Percentiles rank a stretch among this genome's conserved stretches.
phyloP scores from a whole-genome alignment of 1,140 invertebrate genomes.

The Magallana ariakensis region DNA sequence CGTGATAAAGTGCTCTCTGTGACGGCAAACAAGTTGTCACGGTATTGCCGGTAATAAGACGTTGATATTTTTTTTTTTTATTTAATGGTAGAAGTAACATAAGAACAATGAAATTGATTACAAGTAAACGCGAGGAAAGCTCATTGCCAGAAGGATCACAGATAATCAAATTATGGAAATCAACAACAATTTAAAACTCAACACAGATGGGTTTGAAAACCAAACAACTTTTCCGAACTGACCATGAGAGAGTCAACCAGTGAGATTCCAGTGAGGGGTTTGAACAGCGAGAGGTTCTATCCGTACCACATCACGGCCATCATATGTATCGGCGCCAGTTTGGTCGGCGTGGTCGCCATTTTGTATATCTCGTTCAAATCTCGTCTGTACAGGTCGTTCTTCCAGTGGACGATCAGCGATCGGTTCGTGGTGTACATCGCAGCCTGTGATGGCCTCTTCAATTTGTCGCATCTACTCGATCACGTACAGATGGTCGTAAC shows the following conservation, averaged over 20 bases:
- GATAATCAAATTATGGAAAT: too few species aligned
- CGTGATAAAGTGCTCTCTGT: too few species aligned
- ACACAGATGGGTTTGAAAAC: not conserved
- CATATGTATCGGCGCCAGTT: constrained; percentile 11
- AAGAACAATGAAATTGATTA: too few species aligned
- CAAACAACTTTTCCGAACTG: too few species aligned
- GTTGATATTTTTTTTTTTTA: too few species aligned
- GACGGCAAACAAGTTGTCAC: too few species aligned
- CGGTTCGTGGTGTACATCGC: constrained; percentile 21
- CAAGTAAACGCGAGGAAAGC: too few species aligned
- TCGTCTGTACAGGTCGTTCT: not conserved
- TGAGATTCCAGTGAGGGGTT: not conserved
- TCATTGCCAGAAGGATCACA: too few species aligned
- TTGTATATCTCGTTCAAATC: constrained; percentile 8
- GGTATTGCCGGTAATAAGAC: too few species aligned
- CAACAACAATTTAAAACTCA: not conserved
- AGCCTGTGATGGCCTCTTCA: constrained; percentile 28
- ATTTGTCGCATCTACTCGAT: not conserved
- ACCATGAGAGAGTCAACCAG: not conserved
- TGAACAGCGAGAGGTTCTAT: constrained; percentile 33
- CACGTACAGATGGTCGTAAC: constrained; percentile 37
- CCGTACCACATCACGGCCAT: not conserved
- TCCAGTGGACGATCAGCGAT: constrained; percentile 8
- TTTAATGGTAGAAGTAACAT: too few species aligned
- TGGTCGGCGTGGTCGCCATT: not conserved